Evolutionary conservation across 2,797 vertebrate species (phyloP), one percentile per base, ranked within the genome.

Genomic region (Staurois parvus): DNA sequence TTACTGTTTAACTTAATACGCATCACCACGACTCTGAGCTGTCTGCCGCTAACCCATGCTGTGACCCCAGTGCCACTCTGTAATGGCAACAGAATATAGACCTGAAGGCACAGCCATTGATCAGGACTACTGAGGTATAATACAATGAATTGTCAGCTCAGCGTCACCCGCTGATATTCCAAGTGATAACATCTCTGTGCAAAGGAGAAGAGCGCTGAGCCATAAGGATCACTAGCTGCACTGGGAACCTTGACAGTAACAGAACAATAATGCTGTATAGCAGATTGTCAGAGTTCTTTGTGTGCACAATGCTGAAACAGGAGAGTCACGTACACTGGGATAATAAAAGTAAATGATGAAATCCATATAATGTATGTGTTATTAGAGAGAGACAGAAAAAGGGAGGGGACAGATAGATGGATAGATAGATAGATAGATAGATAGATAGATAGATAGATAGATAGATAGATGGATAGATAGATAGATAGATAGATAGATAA

Each of bases 1-100:
- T 74, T 56, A 74, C 24, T 19, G 59, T 37, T 67, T 79, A 37
- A 75, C 34, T 72, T 82, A 82, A 82, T 80, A 81, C 69, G 48
- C 48, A 76, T 81, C 84, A 72, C 48, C 48, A 76, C 48, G 79
- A 48, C 67, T 56, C 28, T 82, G 28, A 45, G 15, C 15, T 5
- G 79, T 52, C 26, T 62, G 48, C 28, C 0, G 24, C 69, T 81
- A 76, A 66, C 84, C 73, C 84, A 48, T 76, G 64, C 64, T 21
- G 66, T 69, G 72, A 76, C 59, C 75, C 70, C 21, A 13, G 29
- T 30, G 29, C 21, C 28, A 40, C 59, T 73, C 56, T 73, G 19
- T 21, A 29, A 67, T 7, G 62, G 59, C 17, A 64, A 17, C 19
- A 0, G 37, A 66, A 37, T 67, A 68, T 56, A 13, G 29, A 34